Base-by-base conservation (phyloP, 2,113 vertebrate species). In the Rhinopithecus roxellana region DNA sequence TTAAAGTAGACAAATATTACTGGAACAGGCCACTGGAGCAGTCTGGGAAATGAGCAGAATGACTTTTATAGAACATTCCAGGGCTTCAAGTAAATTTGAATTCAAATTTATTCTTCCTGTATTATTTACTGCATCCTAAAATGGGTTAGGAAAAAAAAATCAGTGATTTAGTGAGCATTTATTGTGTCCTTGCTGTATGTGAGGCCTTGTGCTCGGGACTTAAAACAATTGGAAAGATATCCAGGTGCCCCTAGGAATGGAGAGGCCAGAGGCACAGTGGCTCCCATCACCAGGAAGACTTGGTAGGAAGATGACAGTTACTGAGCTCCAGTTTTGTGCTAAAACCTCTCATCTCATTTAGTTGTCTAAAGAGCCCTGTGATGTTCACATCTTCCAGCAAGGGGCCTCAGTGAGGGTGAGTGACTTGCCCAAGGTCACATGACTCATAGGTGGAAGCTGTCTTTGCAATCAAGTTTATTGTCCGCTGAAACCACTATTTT, bases 1-100 rank as follows among this genome's bases (percentile, higher is more conserved):
- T 87, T 70, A n/a, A 89, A 88, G 74, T n/a, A 81, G 97, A 86
- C 52, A n/a, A 2, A 94, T 97, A 10, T 96, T 88, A 84, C 92
- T 95, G 89, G 77, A 75, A 96, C 52, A 90, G 95, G 50, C 80
- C 89, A 64, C 94, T 50, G 83, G 93, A 45, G 87, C 90, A 32
- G 40, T 79, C 90, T 94, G 38, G 50, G 40, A 78, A 94, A 59
- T 78, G 87, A 92, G 45, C 70, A 94, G 38, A 70, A 57, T 45
- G 52, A 72, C 72, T 92, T 59, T 92, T 77, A 32, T 14, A 89
- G 70, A 97, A 75, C 32, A n/a, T 61, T 87, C 38, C 38, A 75
- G 87, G 48, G 30, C 77, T 95, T 79, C 80, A 74, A 45, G 61
- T 89, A 87, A 57, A 78, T 90, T 94, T 77, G 86, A 0, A 75